Percentiles rank a stretch among this genome's conserved stretches.
phyloP scores from a whole-genome alignment of 2,888 invertebrate genomes.

The Morpho deidamia region DNA sequence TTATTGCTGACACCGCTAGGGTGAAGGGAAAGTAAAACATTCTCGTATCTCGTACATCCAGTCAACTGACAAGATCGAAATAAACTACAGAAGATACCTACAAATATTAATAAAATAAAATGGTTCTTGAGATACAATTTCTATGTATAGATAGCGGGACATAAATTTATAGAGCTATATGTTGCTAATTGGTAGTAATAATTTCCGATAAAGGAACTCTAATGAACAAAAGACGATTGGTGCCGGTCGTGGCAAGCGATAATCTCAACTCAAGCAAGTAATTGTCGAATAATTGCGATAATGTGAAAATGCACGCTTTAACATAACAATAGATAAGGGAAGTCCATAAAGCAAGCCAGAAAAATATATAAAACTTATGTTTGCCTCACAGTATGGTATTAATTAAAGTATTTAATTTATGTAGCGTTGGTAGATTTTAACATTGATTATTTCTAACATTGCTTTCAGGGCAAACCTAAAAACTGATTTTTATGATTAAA shows the following conservation, averaged over 20 bases:
- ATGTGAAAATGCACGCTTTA: constrained; percentile 73
- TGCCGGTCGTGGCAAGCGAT: constrained; percentile 49
- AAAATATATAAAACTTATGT: constrained; percentile 6
- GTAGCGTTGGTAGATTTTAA: not conserved
- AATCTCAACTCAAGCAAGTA: constrained; percentile 62
- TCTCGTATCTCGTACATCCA: constrained; percentile 1
- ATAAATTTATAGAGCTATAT: no score
- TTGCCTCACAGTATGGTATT: not conserved
- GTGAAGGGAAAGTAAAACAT: constrained; percentile 36
- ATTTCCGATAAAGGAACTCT: constrained; percentile 54
- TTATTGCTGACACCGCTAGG: constrained; percentile 47
- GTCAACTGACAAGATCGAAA: constrained; percentile 1
- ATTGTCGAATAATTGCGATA: constrained; percentile 75
- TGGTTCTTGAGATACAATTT: not conserved
- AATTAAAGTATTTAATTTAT: not conserved
- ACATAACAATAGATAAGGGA: constrained; percentile 65
- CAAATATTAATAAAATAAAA: no score
- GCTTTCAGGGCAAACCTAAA: no score
- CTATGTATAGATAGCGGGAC: no score
- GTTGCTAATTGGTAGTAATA: constrained; percentile 48
- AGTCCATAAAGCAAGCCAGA: constrained; percentile 39
- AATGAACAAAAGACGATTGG: constrained; percentile 63
- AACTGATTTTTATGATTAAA: no score
- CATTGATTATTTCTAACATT: no score
- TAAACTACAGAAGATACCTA: not conserved